These are phyloP conservation scores for Diabrotica balteata DNA, from an alignment of 2,888 invertebrate genomes.

Conservation along the genomic window DNA sequence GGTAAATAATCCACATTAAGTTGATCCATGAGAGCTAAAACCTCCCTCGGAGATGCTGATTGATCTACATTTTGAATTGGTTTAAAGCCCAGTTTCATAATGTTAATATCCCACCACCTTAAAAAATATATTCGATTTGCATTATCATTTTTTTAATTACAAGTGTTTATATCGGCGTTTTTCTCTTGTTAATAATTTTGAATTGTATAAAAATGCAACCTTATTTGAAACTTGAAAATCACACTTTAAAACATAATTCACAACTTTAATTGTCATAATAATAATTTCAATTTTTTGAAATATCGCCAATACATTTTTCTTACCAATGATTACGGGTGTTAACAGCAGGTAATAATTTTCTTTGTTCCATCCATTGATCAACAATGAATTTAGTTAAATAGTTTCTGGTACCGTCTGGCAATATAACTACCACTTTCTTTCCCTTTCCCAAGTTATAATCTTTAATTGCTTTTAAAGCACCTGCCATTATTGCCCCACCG, in stretches of 20 bases:
- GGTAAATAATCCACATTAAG: constrained; percentile 74
- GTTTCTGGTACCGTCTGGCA: constrained; percentile 95
- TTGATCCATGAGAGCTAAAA: constrained; percentile 72
- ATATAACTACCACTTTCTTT: constrained; percentile 85
- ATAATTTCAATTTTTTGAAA: too few relatives aligned
- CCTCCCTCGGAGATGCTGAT: constrained; percentile 69
- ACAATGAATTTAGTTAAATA: constrained; percentile 97
- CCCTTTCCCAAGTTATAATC: constrained; percentile 72
- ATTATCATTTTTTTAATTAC: too few relatives aligned
- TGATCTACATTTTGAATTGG: constrained; percentile 64
- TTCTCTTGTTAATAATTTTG: too few relatives aligned
- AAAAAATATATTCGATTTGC: constrained; percentile 39
- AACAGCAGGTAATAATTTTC: constrained; percentile 50
- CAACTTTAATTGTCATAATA: too few relatives aligned
- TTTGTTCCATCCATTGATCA: constrained; percentile 94
- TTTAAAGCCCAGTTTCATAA: constrained; percentile 67
- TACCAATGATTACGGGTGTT: constrained; percentile 57
- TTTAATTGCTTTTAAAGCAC: constrained; percentile 76
- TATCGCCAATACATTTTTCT: constrained; percentile 5
- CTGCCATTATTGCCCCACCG: constrained; percentile 83
- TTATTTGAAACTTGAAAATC: too few relatives aligned
- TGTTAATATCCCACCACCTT: constrained; percentile 82
- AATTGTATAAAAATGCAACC: too few relatives aligned
- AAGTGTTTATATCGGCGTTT: too few relatives aligned
- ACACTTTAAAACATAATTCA: too few relatives aligned